phyloP scores from a whole-genome alignment of 2,113 vertebrate genomes.

The Phalacrocorax pelagicus region DNA sequence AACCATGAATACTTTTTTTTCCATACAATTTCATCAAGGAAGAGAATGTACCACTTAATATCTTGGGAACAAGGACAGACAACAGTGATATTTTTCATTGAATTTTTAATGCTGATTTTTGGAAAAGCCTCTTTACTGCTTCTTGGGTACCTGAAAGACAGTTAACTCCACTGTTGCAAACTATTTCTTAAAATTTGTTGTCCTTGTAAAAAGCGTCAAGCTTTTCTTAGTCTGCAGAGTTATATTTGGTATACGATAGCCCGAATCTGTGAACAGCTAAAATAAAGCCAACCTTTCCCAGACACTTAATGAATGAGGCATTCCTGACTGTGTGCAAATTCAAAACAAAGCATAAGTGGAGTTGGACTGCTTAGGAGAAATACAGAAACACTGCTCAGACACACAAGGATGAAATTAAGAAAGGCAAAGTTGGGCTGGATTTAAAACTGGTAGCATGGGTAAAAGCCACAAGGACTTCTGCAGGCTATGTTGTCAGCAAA shows the following conservation, averaged over 20 bases:
- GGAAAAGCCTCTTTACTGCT: neutral
- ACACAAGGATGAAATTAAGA: neutral
- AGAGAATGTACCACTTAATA: neutral
- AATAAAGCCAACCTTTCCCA: neutral
- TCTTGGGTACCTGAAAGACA: neutral
- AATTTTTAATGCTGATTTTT: neutral
- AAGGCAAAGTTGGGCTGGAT: neutral
- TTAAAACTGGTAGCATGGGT: neutral
- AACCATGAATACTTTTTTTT: neutral
- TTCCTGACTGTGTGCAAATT: neutral
- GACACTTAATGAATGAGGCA: neutral
- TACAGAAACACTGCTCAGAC: neutral
- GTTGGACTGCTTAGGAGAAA: neutral
- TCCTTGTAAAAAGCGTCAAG: neutral
- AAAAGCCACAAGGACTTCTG: neutral
- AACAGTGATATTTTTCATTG: neutral
- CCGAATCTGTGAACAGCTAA: neutral
- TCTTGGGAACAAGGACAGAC: neutral
- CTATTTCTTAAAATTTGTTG: neutral
- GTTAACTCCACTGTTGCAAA: neutral
- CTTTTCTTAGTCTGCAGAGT: neutral
- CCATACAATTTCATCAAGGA: neutral
- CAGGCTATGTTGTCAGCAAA: neutral
- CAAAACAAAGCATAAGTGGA: neutral
- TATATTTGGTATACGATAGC: neutral